Evolutionary conservation across 2,888 invertebrate species (phyloP), one percentile per base, ranked within the genome.

Genomic region (Calameuta pallipes): DNA sequence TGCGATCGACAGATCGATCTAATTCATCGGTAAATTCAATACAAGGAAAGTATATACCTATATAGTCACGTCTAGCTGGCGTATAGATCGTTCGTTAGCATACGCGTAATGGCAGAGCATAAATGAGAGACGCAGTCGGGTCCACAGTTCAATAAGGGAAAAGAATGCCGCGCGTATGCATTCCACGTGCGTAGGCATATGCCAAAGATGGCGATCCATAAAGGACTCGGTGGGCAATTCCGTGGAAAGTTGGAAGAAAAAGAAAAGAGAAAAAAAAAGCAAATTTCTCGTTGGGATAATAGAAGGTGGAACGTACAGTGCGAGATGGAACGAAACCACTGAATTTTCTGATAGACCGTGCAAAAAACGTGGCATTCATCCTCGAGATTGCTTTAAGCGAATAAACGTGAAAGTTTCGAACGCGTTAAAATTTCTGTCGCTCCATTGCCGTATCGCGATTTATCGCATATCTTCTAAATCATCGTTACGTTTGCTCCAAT

Each of bases 121-220:
- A 78, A 80, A 76, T 68, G 78, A 78, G 76, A 77, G 80, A 71
- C 75, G 34, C 69, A 41, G 37, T 33, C 31, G 35, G 37, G 76
- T 34, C 30, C 71, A 9, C 23, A 9, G 56, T 23, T 56, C 56
- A 9, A 56, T 56, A 56, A 56, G 23, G 56, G 56, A 56, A 56
- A 56, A 56, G 56, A 23, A 56, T 56, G 23, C 9, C 33, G 15
- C 71, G 33, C 71, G 31, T 71, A 34, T 34, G 34, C 31, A 34
- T 34, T 71, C 33, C 15, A 31, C 12, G 34, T 31, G 81, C 82
- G 85, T 85, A 81, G 86, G 83, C 85, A 84, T 82, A 79, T 73
- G 79, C 86, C 86, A 82, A 85, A 85, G 82, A 86, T 85, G 85
- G 85, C 78, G 77, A 80, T 85, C 76, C 73, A 79, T 80, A 81